Evolutionary conservation across 1,140 invertebrate genomes (phyloP), one percentile per base, ranked within the genome.

Genomic region (Brachionus calyciflorus): DNA sequence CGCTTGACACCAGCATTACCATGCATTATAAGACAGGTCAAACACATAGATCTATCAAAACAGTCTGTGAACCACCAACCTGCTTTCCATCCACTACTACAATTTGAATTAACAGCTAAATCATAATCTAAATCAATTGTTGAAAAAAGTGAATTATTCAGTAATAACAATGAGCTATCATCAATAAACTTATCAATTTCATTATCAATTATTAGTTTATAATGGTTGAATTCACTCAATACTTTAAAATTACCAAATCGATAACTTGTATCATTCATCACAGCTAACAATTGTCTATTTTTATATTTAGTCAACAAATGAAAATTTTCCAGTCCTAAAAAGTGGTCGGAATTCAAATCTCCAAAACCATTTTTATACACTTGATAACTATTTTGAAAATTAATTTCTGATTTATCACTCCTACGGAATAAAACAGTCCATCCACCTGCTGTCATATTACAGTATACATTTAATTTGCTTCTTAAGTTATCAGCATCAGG

Each of bases 61-160:
- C 69, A 73, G 41, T 73, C 69, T 2, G 69, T 73, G n/a, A 73
- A 73, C 69, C 69, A 73, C 69, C 69, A 73, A n/a, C 69, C 69
- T 10, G 69, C 69, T 24, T 55, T 73, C 69, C 69, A 73, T 14
- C 69, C 69, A 51, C 30, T 40, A 49, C 69, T 73, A 26, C 69
- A 73, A 40, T 73, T 73, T 24, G 69, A 73, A 28, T 73, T 73
- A 21, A 41, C 69, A 33, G 69, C 69, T 10, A 51, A 41, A 55
- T 73, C 69, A 41, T 40, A 73, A 33, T 73, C 69, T n/a, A 73
- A 12, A 55, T 73, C 69, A 51, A 51, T 2, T 33, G 69, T 73
- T 28, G 69, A 73, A 73, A 73, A 73, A 6, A 73, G 4, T 28
- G 69, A 73, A 51, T 73, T 73, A 24, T 73, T 73, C 69, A 73